phyloP scores from a whole-genome alignment of 2,113 vertebrate genomes.

The Rhineura floridana region DNA sequence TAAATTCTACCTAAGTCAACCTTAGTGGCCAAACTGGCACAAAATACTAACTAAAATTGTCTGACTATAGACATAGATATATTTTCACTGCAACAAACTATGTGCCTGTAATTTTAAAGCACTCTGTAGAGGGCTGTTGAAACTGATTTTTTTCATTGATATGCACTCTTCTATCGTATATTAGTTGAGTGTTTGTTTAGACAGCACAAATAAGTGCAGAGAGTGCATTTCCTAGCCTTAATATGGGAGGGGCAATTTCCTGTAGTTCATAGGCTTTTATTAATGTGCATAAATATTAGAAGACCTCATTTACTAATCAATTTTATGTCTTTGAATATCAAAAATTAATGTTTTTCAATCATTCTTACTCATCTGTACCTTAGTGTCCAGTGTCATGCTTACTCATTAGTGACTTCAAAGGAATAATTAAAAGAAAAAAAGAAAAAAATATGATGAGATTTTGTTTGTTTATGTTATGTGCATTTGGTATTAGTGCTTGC shows the following conservation, averaged over 20 bases:
- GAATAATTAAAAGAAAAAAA: slow-evolving; percentile 70
- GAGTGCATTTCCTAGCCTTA: slow-evolving; percentile 82
- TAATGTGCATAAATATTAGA: slow-evolving; percentile 77
- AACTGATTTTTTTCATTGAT: slow-evolving; percentile 59
- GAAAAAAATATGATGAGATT: slow-evolving; percentile 69
- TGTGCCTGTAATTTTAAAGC: slow-evolving; percentile 85
- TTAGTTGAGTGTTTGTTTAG: slow-evolving; percentile 70
- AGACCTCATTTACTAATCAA: slow-evolving; percentile 75
- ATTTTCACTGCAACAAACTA: slow-evolving; percentile 74
- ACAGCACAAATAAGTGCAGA: slow-evolving; percentile 77
- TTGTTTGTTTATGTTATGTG: slow-evolving; percentile 79
- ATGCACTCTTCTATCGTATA: slow-evolving; percentile 66
- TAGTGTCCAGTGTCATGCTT: slow-evolving; percentile 80
- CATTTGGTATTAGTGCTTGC: slow-evolving; percentile 83
- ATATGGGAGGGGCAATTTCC: slow-evolving; percentile 77
- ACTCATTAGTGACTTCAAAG: slow-evolving; percentile 71
- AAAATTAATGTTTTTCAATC: slow-evolving; percentile 79
- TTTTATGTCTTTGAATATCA: slow-evolving; percentile 78
- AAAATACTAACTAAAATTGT: slow-evolving; percentile 68
- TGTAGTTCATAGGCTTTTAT: slow-evolving; percentile 76
- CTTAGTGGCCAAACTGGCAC: slow-evolving; percentile 67
- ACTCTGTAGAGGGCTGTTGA: slow-evolving; percentile 74
- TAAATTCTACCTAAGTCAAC: slow-evolving; percentile 72
- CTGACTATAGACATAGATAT: slow-evolving; percentile 50
- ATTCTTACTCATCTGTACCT: slow-evolving; percentile 74